Evolutionary conservation across 2,113 vertebrate genomes (phyloP), one percentile per base, ranked within the genome.

Genomic region (Muntiacus reevesi): DNA sequence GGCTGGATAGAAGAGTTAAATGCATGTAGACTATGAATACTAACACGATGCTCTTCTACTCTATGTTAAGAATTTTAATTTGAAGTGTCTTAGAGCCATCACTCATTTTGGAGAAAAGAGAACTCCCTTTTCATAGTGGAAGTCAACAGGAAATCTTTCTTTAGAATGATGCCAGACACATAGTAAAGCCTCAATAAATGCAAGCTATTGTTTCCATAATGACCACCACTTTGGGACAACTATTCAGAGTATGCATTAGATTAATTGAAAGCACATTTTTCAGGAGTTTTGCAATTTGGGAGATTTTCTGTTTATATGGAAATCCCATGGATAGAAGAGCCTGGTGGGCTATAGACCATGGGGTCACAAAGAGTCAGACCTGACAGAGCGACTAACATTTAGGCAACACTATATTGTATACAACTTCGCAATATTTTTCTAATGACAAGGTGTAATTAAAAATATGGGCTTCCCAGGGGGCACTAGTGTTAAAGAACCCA

Each of bases 1-100:
- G 54, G 15, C 89, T 97, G 92, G 84, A 36, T 91, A 74, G 76
- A 83, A 97, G 94, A 92, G 90, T 89, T 94, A 96, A 97, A 95
- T 86, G 85, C 60, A 71, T 40, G 50, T 59, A 94, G 92, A 97
- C 52, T 93, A 43, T 74, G 84, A 96, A 96, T 87, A 79, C 67
- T 95, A 98, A 91, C n/a, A 95, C 9, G n/a, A 83, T 94, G 55
- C 50, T 92, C 57, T 93, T 93, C 93, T 47, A 7, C 81, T 78
- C 7, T 84, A 89, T 78, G 94, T 33, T 88, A 74, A 78, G 91
- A 95, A 96, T 95, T 47, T 97, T 95, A 83, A 96, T 86, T 96
- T 94, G 47, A 83, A 45, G 47, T 78, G n/a, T 89, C 55, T 93
- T 83, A 84, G 62, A 89, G 27, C 36, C 60, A 87, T 93, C 52